Base-by-base conservation (phyloP, 2,888 invertebrate species). In the Pilophorus perplexus region DNA sequence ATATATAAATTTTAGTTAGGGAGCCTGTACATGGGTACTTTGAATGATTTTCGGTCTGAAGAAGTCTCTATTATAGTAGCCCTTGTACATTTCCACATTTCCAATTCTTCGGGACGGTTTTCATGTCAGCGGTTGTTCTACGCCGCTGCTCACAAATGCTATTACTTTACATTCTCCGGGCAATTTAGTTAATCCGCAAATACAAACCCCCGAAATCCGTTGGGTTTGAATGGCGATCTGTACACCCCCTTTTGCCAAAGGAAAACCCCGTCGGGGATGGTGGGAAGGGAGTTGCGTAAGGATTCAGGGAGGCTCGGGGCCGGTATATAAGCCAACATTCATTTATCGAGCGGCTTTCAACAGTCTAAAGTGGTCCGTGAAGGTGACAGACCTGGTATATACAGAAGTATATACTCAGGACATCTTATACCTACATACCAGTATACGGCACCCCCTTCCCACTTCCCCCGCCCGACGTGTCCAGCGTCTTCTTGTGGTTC, bases 301-400 rank as follows among this genome's bases (percentile, higher is more conserved):
- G 52, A 18, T n/a, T n/a, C n/a, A n/a, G n/a, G 27, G n/a, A 25
- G 50, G 28, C 52, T 23, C 28, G 27, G 27, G 18, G 38, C 38
- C 55, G 55, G 55, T 55, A 55, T 55, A 55, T 55, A 55, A 55
- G 55, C 16, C 20, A 55, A 55, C 55, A 20, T 55, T 55, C 55
- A 38, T 55, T 55, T 55, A 55, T 55, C 55, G 55, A 40, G 55
- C 55, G 55, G 55, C 55, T 55, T 55, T 55, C 38, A 55, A 55
- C 55, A 40, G 37, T 55, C 37, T 20, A 38, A 40, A 40, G 38
- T 55, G 40, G 55, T 40, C 55, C 22, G 55, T 55, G 55, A 20
- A 55, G 55, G 55, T 55, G 38, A 55, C 55, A 22, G 28, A 28
- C 33, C 33, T 12, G 6, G 33, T 33, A 33, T 33, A 33, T 33